These are phyloP conservation scores for Cottoperca gobio DNA, from an alignment of 2,797 vertebrate species.

Conservation along the genomic window DNA sequence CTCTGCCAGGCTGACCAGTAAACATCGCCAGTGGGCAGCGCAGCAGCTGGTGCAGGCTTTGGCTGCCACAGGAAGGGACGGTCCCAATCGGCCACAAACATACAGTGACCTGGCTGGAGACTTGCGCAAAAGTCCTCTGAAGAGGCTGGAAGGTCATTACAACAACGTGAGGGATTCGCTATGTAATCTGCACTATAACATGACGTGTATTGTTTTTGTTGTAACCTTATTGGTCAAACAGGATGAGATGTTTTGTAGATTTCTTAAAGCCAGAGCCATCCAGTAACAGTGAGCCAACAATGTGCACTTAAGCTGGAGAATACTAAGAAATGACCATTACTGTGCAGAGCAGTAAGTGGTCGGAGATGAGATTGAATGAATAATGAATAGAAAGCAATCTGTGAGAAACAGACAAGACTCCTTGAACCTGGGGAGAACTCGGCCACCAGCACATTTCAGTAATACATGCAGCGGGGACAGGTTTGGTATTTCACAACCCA, in stretches of 20 bases:
- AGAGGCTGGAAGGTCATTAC: conserved; percentile 86
- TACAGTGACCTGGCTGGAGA: conserved; percentile 87
- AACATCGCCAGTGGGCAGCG: conserved; percentile 87
- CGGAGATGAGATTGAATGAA: too few species aligned
- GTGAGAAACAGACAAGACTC: background rate
- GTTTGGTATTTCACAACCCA: background rate
- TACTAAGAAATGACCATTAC: background rate
- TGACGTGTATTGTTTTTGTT: background rate
- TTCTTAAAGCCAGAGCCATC: background rate
- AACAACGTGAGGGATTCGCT: conserved; percentile 77
- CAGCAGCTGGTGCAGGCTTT: conserved; percentile 86
- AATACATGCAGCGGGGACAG: too few species aligned
- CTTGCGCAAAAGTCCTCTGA: conserved; percentile 85
- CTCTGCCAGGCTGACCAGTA: conserved; percentile 83
- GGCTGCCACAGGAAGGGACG: conserved; percentile 80
- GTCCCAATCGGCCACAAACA: conserved; percentile 81
- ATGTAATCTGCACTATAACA: background rate
- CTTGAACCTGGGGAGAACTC: background rate
- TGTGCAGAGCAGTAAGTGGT: background rate
- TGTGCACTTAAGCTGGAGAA: background rate
- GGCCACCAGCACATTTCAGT: background rate
- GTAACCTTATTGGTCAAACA: background rate
- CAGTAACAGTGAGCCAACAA: too few species aligned
- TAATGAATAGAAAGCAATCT: too few species aligned
- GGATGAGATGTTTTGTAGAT: background rate